Conservation (phyloP, 2,888 invertebrate species). For the Drosophila mulleri region DNA sequence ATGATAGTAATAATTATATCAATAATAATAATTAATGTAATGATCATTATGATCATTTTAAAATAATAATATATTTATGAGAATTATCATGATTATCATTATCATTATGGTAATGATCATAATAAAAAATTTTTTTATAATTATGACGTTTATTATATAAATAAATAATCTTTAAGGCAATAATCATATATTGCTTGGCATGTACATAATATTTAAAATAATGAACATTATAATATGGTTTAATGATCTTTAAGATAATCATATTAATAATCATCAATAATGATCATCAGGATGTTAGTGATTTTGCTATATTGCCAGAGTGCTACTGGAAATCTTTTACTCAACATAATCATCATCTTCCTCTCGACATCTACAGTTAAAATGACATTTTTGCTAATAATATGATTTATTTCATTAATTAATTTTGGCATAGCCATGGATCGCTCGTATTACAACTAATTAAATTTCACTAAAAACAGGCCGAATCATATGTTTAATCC, state of each 20-base stretch:
- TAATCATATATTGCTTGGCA: too few species aligned
- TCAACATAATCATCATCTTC: neutral
- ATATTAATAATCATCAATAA: neutral
- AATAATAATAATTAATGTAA: neutral
- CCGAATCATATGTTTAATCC: slow-evolving; percentile 21
- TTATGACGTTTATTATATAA: too few species aligned
- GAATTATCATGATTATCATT: neutral
- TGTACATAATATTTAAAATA: too few species aligned
- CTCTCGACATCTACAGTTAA: neutral
- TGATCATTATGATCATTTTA: neutral
- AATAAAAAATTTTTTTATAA: too few species aligned
- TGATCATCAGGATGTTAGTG: neutral
- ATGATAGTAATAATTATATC: neutral
- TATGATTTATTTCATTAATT: slow-evolving; percentile 36
- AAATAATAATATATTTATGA: neutral
- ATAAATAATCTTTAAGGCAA: too few species aligned
- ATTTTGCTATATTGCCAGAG: too few species aligned
- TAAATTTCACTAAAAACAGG: slow-evolving; percentile 17
- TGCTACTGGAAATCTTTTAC: too few species aligned
- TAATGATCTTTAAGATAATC: too few species aligned
- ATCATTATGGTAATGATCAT: too few species aligned
- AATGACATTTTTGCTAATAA: neutral
- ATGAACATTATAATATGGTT: too few species aligned
- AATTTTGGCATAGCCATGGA: slow-evolving; percentile 34
- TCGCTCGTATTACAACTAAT: slow-evolving; percentile 19